Percentiles rank a stretch among this genome's conserved stretches.
Conservation (phyloP, 2,113 vertebrate genomes). For the Hydrochoerus hydrochaeris region DNA sequence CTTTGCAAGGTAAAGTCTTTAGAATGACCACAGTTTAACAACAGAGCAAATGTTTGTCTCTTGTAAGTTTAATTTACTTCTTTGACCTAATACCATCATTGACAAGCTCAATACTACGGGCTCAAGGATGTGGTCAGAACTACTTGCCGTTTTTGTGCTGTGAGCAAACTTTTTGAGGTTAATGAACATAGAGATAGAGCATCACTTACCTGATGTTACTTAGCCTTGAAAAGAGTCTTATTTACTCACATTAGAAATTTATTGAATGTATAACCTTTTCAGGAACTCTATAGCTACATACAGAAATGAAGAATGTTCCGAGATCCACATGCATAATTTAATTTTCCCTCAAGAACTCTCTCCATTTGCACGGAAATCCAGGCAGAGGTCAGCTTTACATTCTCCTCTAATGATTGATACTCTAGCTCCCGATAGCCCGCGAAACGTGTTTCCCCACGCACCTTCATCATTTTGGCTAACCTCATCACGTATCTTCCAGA, state of each 20-base stretch:
- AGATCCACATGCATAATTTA: conserved; percentile 40
- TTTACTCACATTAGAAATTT: conserved; percentile 59
- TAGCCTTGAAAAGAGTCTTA: neutral
- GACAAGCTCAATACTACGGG: neutral
- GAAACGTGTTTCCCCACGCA: neutral
- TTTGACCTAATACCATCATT: conserved; percentile 17
- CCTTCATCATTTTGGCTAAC: neutral
- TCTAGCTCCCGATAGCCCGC: neutral
- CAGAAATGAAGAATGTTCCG: neutral
- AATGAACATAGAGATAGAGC: conserved; percentile 27
- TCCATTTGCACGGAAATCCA: conserved; percentile 35
- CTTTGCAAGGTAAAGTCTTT: neutral
- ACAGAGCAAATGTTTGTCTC: conserved; percentile 49
- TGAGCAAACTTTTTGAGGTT: conserved; percentile 37
- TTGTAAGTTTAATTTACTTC: conserved; percentile 49
- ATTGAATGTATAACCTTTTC: conserved; percentile 33
- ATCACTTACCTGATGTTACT: conserved; percentile 38
- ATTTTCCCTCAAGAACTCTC: conserved; percentile 7
- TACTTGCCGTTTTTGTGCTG: conserved; percentile 10
- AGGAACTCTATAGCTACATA: neutral
- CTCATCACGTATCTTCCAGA: neutral
- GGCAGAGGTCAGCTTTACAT: neutral
- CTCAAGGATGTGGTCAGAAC: conserved; percentile 8
- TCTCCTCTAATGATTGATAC: neutral
- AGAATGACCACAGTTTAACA: conserved; percentile 41